phyloP scores from a whole-genome alignment of 1,140 invertebrate species.

The Chelonus insularis region DNA sequence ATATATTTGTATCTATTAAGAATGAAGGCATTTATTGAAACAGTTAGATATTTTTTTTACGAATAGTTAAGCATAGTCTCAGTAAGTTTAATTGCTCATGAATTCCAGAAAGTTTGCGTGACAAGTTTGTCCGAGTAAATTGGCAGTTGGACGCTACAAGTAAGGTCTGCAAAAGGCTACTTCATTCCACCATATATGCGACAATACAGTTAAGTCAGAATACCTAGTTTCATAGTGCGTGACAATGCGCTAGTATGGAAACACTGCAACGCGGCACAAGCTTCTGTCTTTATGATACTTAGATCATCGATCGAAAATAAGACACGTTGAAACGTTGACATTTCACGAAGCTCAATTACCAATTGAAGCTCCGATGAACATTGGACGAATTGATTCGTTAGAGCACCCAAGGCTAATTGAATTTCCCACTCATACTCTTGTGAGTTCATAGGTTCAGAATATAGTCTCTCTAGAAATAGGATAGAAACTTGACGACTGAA shows the following conservation, averaged over 20 bases:
- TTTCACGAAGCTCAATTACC: conserved; percentile 20
- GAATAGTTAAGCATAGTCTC: neutral
- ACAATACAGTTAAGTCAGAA: neutral
- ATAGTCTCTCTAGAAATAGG: no score
- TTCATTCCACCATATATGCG: neutral
- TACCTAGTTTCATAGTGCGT: neutral
- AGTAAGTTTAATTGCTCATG: conserved; percentile 14
- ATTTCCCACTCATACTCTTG: neutral
- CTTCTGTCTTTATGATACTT: no score
- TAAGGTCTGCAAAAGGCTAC: neutral
- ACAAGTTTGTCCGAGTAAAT: conserved; percentile 22
- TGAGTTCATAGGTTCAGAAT: no score
- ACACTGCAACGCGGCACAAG: conserved; percentile 5
- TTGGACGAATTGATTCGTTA: conserved; percentile 22
- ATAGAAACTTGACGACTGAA: neutral
- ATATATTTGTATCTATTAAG: no score
- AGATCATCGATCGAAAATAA: neutral
- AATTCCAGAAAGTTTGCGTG: conserved; percentile 16
- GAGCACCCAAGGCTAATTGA: conserved; percentile 17
- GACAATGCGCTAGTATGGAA: neutral
- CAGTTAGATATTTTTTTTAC: neutral
- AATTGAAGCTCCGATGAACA: conserved; percentile 5
- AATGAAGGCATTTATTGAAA: no score
- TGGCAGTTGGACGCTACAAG: conserved; percentile 3
- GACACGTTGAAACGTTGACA: conserved; percentile 3